These are phyloP conservation scores for Gymnodraco acuticeps DNA, from an alignment of 2,797 vertebrate species.

Conservation along the genomic window DNA sequence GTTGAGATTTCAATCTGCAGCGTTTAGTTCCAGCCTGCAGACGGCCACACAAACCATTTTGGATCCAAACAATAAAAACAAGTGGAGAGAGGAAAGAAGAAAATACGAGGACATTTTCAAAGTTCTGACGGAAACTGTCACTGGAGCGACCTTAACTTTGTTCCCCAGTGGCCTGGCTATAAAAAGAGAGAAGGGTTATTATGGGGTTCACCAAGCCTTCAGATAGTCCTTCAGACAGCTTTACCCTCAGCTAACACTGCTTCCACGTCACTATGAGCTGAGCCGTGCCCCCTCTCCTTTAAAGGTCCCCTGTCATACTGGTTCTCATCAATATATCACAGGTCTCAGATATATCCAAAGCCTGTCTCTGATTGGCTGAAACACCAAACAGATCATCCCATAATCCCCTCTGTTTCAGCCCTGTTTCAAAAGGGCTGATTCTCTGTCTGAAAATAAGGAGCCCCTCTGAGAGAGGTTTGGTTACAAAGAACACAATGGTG, in stretches of 20 bases:
- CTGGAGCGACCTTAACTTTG: slow-evolving; percentile 78
- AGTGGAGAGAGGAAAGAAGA: slow-evolving; percentile 21
- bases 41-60: slow-evolving; percentile 81
- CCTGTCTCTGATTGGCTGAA: too few relatives aligned
- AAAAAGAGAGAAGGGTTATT: slow-evolving; percentile 61
- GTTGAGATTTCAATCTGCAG: slow-evolving; percentile 88
- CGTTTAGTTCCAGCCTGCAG: slow-evolving; percentile 83
- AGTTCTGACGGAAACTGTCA: slow-evolving; percentile 84
- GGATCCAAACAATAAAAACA: slow-evolving; percentile 75
- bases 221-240: slow-evolving; percentile 80
- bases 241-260: slow-evolving; percentile 80
- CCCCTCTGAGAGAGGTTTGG: too few relatives aligned
- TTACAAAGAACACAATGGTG: too few relatives aligned
- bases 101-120: slow-evolving; percentile 62
- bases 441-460: too few relatives aligned
- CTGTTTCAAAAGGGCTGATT: too few relatives aligned
- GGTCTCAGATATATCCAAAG: too few relatives aligned
- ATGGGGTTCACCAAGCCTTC: slow-evolving; percentile 68
- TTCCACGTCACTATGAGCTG: slow-evolving; percentile 55
- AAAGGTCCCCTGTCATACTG: too few relatives aligned
- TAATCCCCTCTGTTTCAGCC: too few relatives aligned
- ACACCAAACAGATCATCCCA: too few relatives aligned
- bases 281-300: slow-evolving; percentile 24
- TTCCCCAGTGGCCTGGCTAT: slow-evolving; percentile 75
- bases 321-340: too few relatives aligned